Evolutionary conservation across 2,797 vertebrate genomes (phyloP), one percentile per base, ranked within the genome.

Genomic region (Muraenolepis orangiensis): DNA sequence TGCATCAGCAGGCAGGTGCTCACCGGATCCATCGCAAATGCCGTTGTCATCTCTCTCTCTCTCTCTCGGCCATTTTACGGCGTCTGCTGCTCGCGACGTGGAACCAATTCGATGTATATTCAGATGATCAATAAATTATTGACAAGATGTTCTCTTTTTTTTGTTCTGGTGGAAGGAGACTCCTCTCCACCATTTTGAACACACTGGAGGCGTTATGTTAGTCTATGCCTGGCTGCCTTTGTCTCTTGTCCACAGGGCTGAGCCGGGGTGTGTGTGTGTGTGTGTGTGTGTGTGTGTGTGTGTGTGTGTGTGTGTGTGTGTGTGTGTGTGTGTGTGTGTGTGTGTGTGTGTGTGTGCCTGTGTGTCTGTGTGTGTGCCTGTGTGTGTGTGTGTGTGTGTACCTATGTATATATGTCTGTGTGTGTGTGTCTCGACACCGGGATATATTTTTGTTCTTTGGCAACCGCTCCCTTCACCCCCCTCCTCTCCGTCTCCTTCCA

Each of bases 1-100:
- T 90, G 87, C 91, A 91, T 87, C 89, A 88, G 89, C 89, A 88
- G 89, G 84, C 90, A 90, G 90, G 87, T 87, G 85, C 86, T 87
- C 70, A 3, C 80, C 80, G 30, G 74, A 80, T 80, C 32, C 80
- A 68, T 71, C 28, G 40, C 61, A 26, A 64, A 64, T 64, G 57
- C 57, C 23, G 57, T 64, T 64, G 57, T 64, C 57, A n/a, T 38
- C 61, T 26, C 42, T 34, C 12, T 2, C 0, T n/a, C n/a, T n/a
- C n/a, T n/a, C 1, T 13, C 67, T 78, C 72, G 40, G 36, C 10
- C 32, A 28, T 23, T n/a, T 26, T 11, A 8, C 14, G 28, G 18
- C 8, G 64, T 30, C 31, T 8, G 14, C 73, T 26, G 26, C 28
- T 57, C 36, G 69, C 23, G 30, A 38, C 69, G 51, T 38, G 14